Evolutionary conservation across 2,888 invertebrate genomes (phyloP), one percentile per base, ranked within the genome.

Genomic region (Cephus rjabovi): DNA sequence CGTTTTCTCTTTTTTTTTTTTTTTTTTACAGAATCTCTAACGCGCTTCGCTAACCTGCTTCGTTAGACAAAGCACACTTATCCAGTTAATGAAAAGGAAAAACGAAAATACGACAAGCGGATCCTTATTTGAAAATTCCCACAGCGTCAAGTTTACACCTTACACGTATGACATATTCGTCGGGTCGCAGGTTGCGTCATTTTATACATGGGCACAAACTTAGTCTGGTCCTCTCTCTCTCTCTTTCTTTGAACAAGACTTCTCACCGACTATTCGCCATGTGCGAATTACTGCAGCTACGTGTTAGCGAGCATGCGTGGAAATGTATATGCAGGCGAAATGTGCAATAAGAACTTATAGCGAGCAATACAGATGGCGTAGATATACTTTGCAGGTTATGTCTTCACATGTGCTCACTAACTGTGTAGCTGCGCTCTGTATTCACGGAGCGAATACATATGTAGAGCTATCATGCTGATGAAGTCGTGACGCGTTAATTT

Each of bases 401-500:
- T 56, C 9, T 56, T 15, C 56, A 56, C 56, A 9, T 2, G 56
- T 56, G 23, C 23, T 56, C 9, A 2, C 56, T 23, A 23, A 56
- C 23, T 56, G 2, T 56, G 2, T 56, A 56, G 23, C 23, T 23
- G 56, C 3, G 9, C 23, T 56, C 23, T 9, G 56, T 56, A 23
- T 15, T 23, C 56, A 23, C 56, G 0, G 56, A 23, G 23, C 56
- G 56, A 56, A 56, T 56, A 56, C 56, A 23, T 2, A 56, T 9
- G 56, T 56, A 56, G 23, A 56, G 56, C 56, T 56, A 56, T 56
- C 56, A 71, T 34, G 33, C 69, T 81, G 85, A 88, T 88, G 85
- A 86, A 88, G 89, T 86, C 84, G 83, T 88, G 87, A 89, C 86
- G 84, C 84, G 87, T 88, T 88, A 88, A 89, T 89, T 88, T 88